Conservation (phyloP, 1,140 invertebrate species). For the Steinernema khuongi region DNA sequence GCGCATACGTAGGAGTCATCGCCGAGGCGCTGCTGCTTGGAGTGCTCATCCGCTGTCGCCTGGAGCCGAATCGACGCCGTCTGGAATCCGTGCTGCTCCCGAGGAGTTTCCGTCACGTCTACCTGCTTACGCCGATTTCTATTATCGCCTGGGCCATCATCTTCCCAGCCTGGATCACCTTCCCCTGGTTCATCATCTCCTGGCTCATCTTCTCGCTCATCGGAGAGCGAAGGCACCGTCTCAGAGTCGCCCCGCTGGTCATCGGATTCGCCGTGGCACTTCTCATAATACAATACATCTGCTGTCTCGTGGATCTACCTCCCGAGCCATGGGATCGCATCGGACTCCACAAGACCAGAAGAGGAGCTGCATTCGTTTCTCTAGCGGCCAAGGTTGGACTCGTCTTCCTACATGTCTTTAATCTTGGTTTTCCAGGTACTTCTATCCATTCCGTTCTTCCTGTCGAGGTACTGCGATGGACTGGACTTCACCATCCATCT, state of each 20-base stretch:
- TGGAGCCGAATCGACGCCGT: background rate
- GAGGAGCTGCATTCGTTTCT: background rate
- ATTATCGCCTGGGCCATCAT: background rate
- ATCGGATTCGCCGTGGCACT: background rate
- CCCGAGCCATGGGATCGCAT: background rate
- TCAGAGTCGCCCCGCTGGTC: background rate
- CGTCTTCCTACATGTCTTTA: background rate
- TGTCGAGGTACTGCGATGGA: background rate
- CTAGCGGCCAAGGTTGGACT: background rate
- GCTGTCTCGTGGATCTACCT: background rate
- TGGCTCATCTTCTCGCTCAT: background rate
- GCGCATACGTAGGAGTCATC: background rate
- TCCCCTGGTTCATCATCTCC: background rate
- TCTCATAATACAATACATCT: background rate
- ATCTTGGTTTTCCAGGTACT: background rate
- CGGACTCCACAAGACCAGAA: background rate
- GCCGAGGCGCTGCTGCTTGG: background rate
- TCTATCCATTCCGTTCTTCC: background rate
- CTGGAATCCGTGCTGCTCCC: background rate
- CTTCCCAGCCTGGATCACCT: background rate
- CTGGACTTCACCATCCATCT: too few species aligned
- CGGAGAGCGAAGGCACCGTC: background rate
- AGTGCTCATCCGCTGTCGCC: background rate
- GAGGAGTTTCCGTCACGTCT: background rate
- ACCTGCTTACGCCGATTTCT: background rate